Percentiles rank a stretch among this genome's conserved stretches.
Evolutionary conservation across 2,113 vertebrate genomes (phyloP).

Genomic region (Fulmarus glacialis): DNA sequence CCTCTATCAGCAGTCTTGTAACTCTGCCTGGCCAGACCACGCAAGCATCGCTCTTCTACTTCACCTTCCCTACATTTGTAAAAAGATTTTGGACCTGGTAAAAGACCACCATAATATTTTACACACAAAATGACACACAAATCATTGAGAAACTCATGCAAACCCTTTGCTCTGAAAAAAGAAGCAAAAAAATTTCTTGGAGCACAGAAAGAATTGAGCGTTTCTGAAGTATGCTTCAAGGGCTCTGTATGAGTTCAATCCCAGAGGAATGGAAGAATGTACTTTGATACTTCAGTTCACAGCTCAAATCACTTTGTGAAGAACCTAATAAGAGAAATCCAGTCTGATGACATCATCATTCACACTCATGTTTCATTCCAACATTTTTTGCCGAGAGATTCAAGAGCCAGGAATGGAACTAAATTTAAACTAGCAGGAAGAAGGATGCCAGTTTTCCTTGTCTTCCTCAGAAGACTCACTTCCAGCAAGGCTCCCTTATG

Average conservation of each 20-base stretch:
- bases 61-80: accelerated
- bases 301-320: not conserved
- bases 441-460: not conserved
- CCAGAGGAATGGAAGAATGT: not conserved
- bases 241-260: not conserved
- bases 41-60: accelerated
- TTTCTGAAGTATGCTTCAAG: not conserved
- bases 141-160: not conserved
- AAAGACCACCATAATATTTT: not conserved
- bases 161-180: not conserved
- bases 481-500: not conserved
- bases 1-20: not conserved
- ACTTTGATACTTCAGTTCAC: not conserved
- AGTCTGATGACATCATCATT: conserved; percentile 36
- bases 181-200: not conserved
- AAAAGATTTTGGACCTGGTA: not conserved
- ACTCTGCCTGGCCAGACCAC: not conserved
- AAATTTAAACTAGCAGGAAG: conserved; percentile 8
- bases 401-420: not conserved
- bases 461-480: not conserved
- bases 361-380: conserved; percentile 35
- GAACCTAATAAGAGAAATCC: conserved; percentile 31
- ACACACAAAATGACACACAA: not conserved
- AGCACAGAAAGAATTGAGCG: not conserved
- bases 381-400: not conserved